Evolutionary conservation across 1,140 invertebrate genomes (phyloP).

Genomic region (Drosophila pandora): DNA sequence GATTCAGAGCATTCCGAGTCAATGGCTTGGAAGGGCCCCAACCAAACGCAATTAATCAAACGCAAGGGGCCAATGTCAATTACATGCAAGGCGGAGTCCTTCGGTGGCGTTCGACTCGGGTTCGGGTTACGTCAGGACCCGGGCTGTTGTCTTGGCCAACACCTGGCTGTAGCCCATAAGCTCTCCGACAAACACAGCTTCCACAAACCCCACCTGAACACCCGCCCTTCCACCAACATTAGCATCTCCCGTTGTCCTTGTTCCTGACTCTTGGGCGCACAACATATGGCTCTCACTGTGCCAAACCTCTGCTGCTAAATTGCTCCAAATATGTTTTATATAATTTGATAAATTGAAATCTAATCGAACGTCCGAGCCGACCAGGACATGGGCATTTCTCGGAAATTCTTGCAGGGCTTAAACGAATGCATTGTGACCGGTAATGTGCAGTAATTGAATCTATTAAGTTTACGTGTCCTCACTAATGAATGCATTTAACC

Average conservation of each 20-base stretch:
- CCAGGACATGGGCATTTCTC: constrained; percentile 7
- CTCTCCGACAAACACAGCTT: neutral
- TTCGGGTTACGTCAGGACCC: constrained; percentile 9
- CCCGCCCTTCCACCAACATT: constrained; percentile 11
- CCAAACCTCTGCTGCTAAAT: constrained; percentile 27
- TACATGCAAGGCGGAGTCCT: constrained; percentile 33
- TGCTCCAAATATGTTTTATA: constrained; percentile 65
- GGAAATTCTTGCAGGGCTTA: neutral
- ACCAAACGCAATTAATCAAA: constrained; percentile 78
- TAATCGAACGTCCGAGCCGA: constrained; percentile 34
- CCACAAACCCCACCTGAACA: neutral
- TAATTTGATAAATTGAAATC: constrained; percentile 55
- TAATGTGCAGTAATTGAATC: constrained; percentile 41
- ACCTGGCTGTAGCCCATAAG: constrained; percentile 28
- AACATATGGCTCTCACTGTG: constrained; percentile 15
- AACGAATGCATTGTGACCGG: constrained; percentile 16
- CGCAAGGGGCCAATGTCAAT: constrained; percentile 61
- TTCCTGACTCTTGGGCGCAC: constrained; percentile 4
- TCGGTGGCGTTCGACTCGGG: constrained; percentile 4
- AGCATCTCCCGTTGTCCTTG: constrained; percentile 33
- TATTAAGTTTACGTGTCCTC: constrained; percentile 21
- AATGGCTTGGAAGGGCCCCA: constrained; percentile 68
- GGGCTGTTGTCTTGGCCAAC: constrained; percentile 44
- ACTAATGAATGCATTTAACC: constrained; percentile 12
- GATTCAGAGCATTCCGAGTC: constrained; percentile 72